Conservation (phyloP, 2,888 invertebrate genomes). For the Drosophila colorata region DNA sequence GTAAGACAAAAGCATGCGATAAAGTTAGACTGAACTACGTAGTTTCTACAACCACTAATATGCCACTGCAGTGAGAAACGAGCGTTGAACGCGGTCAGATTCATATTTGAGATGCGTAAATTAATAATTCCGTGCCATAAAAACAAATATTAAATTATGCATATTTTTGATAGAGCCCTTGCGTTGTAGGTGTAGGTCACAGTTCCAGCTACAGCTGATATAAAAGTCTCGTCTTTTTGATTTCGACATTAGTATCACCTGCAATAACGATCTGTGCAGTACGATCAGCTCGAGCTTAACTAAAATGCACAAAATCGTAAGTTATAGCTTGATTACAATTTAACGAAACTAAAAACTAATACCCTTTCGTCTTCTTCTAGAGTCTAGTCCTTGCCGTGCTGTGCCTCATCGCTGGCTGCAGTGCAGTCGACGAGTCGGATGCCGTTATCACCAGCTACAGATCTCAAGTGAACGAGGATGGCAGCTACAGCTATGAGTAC, state of each 20-base stretch:
- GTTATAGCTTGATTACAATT: slow-evolving; percentile 28
- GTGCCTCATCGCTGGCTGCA: slow-evolving; percentile 42
- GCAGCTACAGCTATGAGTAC: slow-evolving; percentile 85
- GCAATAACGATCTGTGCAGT: slow-evolving; percentile 38
- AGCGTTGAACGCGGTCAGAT: slow-evolving; percentile 68
- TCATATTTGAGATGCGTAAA: slow-evolving; percentile 67
- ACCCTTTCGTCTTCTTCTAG: slow-evolving; percentile 21
- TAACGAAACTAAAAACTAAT: slow-evolving; percentile 1
- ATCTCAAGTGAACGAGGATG: slow-evolving; percentile 82
- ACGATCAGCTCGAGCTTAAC: slow-evolving; percentile 7
- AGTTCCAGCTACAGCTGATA: slow-evolving; percentile 41
- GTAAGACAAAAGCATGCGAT: slow-evolving; percentile 42
- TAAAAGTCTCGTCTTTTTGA: slow-evolving; percentile 55
- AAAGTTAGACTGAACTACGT: slow-evolving; percentile 32
- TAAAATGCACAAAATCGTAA: slow-evolving; percentile 75
- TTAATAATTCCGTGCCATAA: slow-evolving; percentile 65
- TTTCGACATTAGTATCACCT: slow-evolving; percentile 67
- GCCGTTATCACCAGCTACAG: slow-evolving; percentile 69
- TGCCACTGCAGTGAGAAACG: slow-evolving; percentile 38
- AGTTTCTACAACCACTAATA: slow-evolving; percentile 16
- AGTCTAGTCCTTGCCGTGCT: slow-evolving; percentile 55
- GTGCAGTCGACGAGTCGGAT: slow-evolving; percentile 67
- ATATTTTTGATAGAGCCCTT: slow-evolving; percentile 42
- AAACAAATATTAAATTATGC: slow-evolving; percentile 45
- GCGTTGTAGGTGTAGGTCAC: slow-evolving; percentile 76